Percentiles rank a stretch among this genome's conserved stretches.
Evolutionary conservation across 2,797 vertebrate species (phyloP).

Genomic region (Enteromius paludinosus): DNA sequence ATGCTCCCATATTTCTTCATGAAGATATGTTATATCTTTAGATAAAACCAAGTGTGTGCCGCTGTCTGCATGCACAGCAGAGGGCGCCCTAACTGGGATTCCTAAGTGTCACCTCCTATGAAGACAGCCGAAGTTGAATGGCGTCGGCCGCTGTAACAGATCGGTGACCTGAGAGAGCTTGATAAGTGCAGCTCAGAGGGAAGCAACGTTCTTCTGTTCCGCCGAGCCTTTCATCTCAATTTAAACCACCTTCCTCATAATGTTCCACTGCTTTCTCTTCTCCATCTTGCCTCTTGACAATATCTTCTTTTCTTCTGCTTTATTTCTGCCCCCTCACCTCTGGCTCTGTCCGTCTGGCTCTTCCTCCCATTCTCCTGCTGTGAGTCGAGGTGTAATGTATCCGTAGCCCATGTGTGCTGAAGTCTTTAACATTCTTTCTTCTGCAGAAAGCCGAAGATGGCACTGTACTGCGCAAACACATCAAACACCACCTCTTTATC

Average conservation of each 20-base stretch:
- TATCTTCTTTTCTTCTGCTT: constrained; percentile 46
- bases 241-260: constrained; percentile 39
- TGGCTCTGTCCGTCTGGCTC: constrained; percentile 29
- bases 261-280: constrained; percentile 18
- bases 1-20: not conserved
- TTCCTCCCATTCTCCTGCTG: constrained; percentile 50
- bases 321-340: constrained; percentile 46
- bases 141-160: constrained; percentile 10
- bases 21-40: not conserved
- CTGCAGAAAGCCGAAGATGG: constrained; percentile 42
- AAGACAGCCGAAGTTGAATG: constrained; percentile 13
- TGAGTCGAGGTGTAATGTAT: constrained; percentile 58
- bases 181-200: constrained; percentile 44
- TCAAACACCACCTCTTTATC: constrained; percentile 47
- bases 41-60: not conserved
- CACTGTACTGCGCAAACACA: constrained; percentile 46
- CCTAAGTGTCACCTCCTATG: constrained; percentile 23
- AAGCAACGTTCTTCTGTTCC: constrained; percentile 29
- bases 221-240: constrained; percentile 44
- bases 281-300: constrained; percentile 36
- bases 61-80: constrained; percentile 27
- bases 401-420: constrained; percentile 57
- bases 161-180: constrained; percentile 22
- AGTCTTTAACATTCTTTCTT: constrained; percentile 57
- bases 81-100: constrained; percentile 15